Percentiles rank a stretch among this genome's conserved stretches.
phyloP scores from a whole-genome alignment of 2,888 invertebrate species.

The Pristionchus arcanus region DNA sequence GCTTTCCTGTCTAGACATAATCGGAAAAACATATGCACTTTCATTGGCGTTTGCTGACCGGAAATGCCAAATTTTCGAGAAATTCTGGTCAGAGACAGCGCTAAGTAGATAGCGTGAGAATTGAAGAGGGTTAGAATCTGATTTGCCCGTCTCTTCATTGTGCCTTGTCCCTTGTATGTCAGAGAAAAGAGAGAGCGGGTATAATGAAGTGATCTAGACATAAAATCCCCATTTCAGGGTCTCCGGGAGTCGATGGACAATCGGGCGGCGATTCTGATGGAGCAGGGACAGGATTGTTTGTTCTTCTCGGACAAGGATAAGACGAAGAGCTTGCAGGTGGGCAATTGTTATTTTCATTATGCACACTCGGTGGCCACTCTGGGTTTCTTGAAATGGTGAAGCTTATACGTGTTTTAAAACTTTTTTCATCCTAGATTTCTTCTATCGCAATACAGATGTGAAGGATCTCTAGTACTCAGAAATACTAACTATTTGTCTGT shows the following conservation, averaged over 20 bases:
- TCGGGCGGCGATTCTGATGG: constrained; percentile 69
- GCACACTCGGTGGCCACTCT: not conserved
- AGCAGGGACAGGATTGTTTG: constrained; percentile 70
- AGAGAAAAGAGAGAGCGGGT: no score
- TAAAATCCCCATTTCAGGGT: no score
- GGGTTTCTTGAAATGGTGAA: not conserved
- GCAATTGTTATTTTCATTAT: no score
- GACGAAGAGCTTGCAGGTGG: constrained; percentile 69
- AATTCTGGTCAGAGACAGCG: not conserved
- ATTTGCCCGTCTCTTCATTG: not conserved
- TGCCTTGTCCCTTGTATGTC: no score
- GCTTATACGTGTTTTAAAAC: no score
- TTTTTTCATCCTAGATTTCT: not conserved
- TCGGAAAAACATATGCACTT: no score
- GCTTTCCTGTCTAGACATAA: not conserved
- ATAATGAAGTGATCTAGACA: no score
- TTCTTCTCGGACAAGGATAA: constrained; percentile 71
- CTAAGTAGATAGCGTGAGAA: not conserved
- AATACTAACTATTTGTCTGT: not conserved
- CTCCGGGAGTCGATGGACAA: constrained; percentile 71
- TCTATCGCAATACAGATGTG: not conserved
- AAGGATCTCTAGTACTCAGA: not conserved
- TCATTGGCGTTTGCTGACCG: not conserved
- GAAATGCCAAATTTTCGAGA: not conserved
- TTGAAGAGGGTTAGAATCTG: not conserved